Evolutionary conservation across 1,140 invertebrate genomes (phyloP).

Genomic region (Stratiolaelaps scimitus): DNA sequence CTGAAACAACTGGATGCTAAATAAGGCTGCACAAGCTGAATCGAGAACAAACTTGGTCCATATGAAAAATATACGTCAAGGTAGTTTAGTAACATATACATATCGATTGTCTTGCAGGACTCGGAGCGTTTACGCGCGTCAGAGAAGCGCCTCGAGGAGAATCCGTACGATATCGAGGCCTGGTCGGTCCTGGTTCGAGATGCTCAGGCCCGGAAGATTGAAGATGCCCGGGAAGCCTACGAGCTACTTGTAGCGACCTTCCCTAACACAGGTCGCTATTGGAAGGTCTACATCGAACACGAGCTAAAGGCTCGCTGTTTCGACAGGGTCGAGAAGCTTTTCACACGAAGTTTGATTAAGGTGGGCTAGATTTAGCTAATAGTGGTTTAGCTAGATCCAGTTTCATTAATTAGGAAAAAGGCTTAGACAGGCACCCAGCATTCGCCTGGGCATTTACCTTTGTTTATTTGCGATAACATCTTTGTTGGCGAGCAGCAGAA

Average conservation of each 20-base stretch:
- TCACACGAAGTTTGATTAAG: constrained; percentile 94
- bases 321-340: constrained; percentile 96
- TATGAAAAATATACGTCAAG: not conserved
- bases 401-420: no score
- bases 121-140: constrained; percentile 33
- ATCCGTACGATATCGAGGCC: constrained; percentile 83
- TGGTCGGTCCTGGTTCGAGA: constrained; percentile 89
- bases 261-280: constrained; percentile 88
- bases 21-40: no score
- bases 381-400: no score
- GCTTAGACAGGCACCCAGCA: no score
- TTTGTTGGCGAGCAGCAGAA: no score
- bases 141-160: constrained; percentile 55
- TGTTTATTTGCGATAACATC: no score
- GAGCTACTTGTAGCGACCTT: constrained; percentile 85
- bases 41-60: no score
- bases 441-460: no score
- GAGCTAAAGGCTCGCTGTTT: constrained; percentile 92
- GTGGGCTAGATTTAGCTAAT: constrained; percentile 48
- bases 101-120: not conserved
- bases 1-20: no score
- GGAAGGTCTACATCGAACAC: constrained; percentile 99
- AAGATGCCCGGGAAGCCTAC: constrained; percentile 77
- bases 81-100: not conserved
- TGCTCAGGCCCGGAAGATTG: constrained; percentile 65